Evolutionary conservation across 2,113 vertebrate genomes (phyloP).

Genomic region (Irena cyanogastra): DNA sequence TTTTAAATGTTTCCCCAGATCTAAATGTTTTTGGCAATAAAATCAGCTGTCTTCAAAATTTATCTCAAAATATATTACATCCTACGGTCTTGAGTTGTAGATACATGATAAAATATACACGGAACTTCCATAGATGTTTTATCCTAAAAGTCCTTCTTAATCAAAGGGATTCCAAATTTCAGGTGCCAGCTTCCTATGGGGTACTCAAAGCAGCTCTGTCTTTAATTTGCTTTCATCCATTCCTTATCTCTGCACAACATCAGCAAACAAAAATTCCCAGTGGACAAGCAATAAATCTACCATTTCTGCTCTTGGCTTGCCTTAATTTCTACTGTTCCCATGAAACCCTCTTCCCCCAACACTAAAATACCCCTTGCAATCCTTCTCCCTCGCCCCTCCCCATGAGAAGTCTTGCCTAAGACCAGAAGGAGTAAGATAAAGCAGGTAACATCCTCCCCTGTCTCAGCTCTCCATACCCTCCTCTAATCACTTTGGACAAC

Average conservation of each 20-base stretch:
- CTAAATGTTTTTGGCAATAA: not conserved
- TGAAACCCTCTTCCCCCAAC: not conserved
- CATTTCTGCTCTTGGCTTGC: not conserved
- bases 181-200: not conserved
- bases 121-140: not conserved
- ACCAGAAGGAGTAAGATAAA: not conserved
- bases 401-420: not conserved
- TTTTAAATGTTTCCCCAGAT: not conserved
- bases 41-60: not conserved
- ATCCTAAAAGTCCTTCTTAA: not conserved
- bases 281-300: not conserved
- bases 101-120: not conserved
- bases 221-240: not conserved
- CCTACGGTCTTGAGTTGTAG: not conserved
- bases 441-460: not conserved
- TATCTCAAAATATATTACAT: not conserved
- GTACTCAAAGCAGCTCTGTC: not conserved
- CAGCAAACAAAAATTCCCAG: not conserved
- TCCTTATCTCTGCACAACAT: not conserved
- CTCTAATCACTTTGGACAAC: not conserved
- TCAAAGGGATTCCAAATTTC: not conserved
- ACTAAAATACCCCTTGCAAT: not conserved
- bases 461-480: not conserved
- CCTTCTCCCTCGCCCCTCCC: not conserved
- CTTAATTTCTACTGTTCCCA: not conserved